Base-by-base conservation (phyloP, 2,888 invertebrate genomes). In the Lacanobia wlatinum region DNA sequence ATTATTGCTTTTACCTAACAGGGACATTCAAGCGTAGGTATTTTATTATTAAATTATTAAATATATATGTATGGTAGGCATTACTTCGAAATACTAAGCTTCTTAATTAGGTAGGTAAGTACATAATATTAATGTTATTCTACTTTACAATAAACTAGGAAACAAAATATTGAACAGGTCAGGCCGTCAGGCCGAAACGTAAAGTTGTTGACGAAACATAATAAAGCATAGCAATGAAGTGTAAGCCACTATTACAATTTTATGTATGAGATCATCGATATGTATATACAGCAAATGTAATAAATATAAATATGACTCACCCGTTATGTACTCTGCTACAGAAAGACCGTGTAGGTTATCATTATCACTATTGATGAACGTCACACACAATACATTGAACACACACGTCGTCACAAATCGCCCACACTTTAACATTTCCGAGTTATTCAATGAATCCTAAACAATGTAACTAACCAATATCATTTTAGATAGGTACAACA, bases 261-360 rank as follows among this genome's bases (percentile, higher is more conserved):
- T 88, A 89, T 85, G 87, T 92, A 95, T 96, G 96, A 96, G 95
- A 95, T 96, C 96, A 96, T 96, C 96, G 94, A 95, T 96, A 90
- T 86, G 88, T 90, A 81, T 89, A 95, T 87, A 92, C 91, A 92
- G 93, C 93, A 95, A 94, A 96, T 92, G 93, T 92, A 94, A 93
- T 96, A 96, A 95, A 96, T 96, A 95, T 96, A 96, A 96, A 95
- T 94, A 95, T 96, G 96, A 96, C 96, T 96, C 96, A 96, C 96
- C 94, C 91, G 89, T 89, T 92, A 92, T 91, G 90, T 94, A 95
- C 93, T 92, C 90, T 84, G 91, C 90, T 93, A 92, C 92, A 92
- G 91, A 94, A 92, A 93, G 94, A 93, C 91, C 92, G 95, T 93
- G 92, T 94, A 95, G 95, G 95, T 95, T 96, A 96, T 93, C 93